Base-by-base conservation (phyloP, 2,797 vertebrate genomes). In the Melanotaenia maccullochi region DNA sequence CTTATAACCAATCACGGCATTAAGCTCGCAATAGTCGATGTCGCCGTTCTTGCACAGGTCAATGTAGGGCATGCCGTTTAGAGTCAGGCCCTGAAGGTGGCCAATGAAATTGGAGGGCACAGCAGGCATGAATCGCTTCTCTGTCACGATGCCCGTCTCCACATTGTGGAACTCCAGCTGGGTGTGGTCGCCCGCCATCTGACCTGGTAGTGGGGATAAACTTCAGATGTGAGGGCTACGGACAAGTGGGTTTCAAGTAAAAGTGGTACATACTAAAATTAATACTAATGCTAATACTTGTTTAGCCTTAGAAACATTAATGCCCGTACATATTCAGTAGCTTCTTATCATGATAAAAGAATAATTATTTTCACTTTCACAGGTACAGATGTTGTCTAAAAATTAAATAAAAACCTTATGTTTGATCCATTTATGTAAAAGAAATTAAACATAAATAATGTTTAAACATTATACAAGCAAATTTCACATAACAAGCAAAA, bases 41-140 rank as follows among this genome's bases (percentile, higher is more conserved):
- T 99, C 98, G 9, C 98, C 98, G 0, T 99, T 99, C 94, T 99
- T 99, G 93, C 98, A 99, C 75, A 99, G 95, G 93, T 99, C 98
- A 71, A 99, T 99, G 92, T 99, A 99, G 8, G 97, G 95, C 98
- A 99, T 99, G 91, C 98, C 97, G 64, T 99, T 99, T 87, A 99
- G 97, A 4, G 97, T 95, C 82, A 99, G 94, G 87, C 97, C 97
- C 91, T 99, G 98, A 8, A 99, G 95, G 91, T 99, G 98, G 67
- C 98, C 98, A 75, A 99, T 99, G 92, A 99, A 99, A 89, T 99
- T 99, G 89, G 98, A 99, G 80, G 98, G 98, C 64, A 99, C 97
- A 0, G 93, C 96, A 18, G 97, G 97, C 87, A 99, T 95, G 92
- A 97, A 99, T 62, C 97, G 96, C 51, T 97, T 96, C 86, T 99